A percentile compares a stretch with the other conserved stretches of the same genome.
Conservation (phyloP, 2,113 vertebrate species). For the Rhadina sibilatrix region DNA sequence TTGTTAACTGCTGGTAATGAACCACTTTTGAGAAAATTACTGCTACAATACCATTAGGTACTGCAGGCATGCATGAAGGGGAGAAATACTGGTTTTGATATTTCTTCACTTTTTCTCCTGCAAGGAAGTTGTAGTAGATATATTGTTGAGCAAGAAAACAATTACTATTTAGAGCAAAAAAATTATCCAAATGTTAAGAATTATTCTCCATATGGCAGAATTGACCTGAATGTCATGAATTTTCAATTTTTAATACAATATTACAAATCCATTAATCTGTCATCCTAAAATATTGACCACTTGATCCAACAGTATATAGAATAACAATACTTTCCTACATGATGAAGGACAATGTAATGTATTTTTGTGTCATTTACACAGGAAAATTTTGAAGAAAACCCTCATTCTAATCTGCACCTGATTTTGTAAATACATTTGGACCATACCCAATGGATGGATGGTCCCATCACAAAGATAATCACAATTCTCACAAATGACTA, state of each 20-base stretch:
- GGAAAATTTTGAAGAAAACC: background rate
- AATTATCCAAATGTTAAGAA: background rate
- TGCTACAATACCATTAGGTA: slow-evolving; percentile 12
- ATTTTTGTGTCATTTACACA: background rate
- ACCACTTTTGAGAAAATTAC: slow-evolving; percentile 59
- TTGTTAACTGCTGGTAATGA: slow-evolving; percentile 70
- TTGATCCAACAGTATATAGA: background rate
- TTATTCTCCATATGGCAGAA: background rate
- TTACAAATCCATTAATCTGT: background rate
- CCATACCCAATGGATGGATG: background rate
- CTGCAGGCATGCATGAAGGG: background rate
- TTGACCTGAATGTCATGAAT: background rate
- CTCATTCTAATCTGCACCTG: background rate
- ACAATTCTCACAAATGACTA: background rate
- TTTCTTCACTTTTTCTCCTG: background rate
- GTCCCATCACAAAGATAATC: background rate
- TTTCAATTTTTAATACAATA: background rate
- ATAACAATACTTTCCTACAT: background rate
- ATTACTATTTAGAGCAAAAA: background rate
- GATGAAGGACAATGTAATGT: background rate
- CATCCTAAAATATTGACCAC: background rate
- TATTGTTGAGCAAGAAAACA: background rate
- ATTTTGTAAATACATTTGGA: background rate
- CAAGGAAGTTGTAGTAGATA: background rate
- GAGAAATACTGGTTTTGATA: background rate